Base-by-base conservation (phyloP, 1,140 invertebrate species). In the Bicyclus anynana region DNA sequence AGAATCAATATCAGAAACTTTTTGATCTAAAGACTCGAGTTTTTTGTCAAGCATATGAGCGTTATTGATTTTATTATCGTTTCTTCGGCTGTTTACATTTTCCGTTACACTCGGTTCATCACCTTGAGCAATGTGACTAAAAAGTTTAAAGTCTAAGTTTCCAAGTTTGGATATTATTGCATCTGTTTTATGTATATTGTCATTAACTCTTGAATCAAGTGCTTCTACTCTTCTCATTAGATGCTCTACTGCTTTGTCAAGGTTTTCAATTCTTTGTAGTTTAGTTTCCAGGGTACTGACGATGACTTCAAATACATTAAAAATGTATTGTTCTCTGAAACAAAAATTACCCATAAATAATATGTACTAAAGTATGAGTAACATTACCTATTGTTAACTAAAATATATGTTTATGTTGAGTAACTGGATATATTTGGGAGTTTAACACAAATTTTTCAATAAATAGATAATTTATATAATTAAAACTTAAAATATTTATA, bases 251-350 rank as follows among this genome's bases (percentile, higher is more conserved):
- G 95, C 95, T 79, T 94, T 94, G 74, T 96, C 95, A 40, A 97
- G 79, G 77, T 95, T 96, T 75, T 96, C 95, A 67, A 96, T 95
- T 56, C 95, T 90, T 72, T 96, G 94, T 2, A 97, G 87, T 89
- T 96, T 96, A 9, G 94, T 94, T 78, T 97, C 95, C 62, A 97
- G 87, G 10, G 95, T 96, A 53, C 94, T 95, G 16, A 97, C 94
- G 62, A 96, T 94, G 7, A 95, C 94, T 83, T 97, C 95, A 85
- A 97, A 96, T 23, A 97, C 93, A 71, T 95, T 94, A 82, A 96
- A 95, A 33, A 97, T 91, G 79, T 96, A 95, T 78, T 96, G 94
- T 79, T 97, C 95, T 83, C 95, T 97, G 93, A 42, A 93, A 94
- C 76, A 89, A 86, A 87, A 71, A 66, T 23, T 23, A 23, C n/a